Evolutionary conservation across 30 jellyfish, hydroid and myxozoan genomes (phyloP).

Genomic region (Turritopsis rubra): DNA sequence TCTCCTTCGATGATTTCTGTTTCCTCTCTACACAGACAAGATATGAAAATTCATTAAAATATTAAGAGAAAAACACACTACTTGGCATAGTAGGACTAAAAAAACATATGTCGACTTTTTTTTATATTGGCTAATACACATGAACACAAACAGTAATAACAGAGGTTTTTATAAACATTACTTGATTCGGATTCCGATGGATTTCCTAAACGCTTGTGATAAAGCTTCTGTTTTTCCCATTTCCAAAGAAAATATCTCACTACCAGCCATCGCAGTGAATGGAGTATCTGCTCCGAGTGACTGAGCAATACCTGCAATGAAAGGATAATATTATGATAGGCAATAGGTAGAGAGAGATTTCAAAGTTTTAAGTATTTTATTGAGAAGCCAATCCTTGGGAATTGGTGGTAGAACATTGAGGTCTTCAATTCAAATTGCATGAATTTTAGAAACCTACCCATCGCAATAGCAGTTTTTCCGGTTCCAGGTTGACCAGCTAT

Average conservation of each 20-base stretch:
- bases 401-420: too few species aligned
- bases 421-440: too few species aligned
- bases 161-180: constrained; percentile 25
- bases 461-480: constrained; percentile 99
- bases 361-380: too few species aligned
- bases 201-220: constrained; percentile 96
- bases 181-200: constrained; percentile 98
- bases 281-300: constrained; percentile 98
- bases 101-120: too few species aligned
- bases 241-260: constrained; percentile 95
- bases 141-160: background rate
- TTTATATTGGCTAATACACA: background rate
- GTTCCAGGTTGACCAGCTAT: constrained; percentile 99
- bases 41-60: background rate
- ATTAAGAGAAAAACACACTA: constrained; percentile 1
- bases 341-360: too few species aligned
- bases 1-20: constrained; percentile 99
- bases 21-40: constrained; percentile 73
- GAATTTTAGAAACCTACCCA: constrained; percentile 67
- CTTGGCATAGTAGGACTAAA: too few species aligned
- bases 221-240: constrained; percentile 99
- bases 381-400: too few species aligned
- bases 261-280: constrained; percentile 94
- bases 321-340: too few species aligned
- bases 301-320: constrained; percentile 89